These are phyloP conservation scores for Hydrolagus colliei DNA, from an alignment of 2,797 vertebrate genomes.

Conservation along the genomic window DNA sequence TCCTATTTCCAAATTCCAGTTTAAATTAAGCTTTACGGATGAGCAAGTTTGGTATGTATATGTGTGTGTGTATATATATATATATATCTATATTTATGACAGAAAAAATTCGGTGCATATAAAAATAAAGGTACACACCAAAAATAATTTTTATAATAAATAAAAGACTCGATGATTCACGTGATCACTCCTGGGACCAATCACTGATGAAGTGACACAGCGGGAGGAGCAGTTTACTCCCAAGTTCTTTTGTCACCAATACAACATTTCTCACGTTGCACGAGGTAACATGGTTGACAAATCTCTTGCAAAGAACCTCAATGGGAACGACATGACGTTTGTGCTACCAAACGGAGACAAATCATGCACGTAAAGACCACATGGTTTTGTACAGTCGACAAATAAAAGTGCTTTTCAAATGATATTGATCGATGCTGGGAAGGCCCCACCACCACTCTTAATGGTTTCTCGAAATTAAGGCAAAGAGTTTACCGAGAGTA, in stretches of 20 bases:
- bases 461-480: slow-evolving; percentile 59
- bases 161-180: background rate
- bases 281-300: slow-evolving; percentile 7
- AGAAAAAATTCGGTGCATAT: slow-evolving; percentile 1
- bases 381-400: slow-evolving; percentile 11
- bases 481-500: slow-evolving; percentile 58
- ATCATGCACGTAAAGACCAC: background rate
- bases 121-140: slow-evolving; percentile 23
- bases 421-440: background rate
- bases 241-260: background rate
- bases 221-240: background rate
- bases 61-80: too few relatives aligned
- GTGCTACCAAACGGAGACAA: slow-evolving; percentile 2
- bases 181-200: background rate
- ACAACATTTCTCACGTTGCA: slow-evolving; percentile 1
- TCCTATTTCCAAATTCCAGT: background rate
- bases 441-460: background rate
- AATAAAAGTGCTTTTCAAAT: slow-evolving; percentile 6
- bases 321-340: background rate
- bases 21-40: background rate
- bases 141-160: background rate
- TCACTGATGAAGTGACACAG: background rate
- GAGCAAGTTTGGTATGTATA: too few relatives aligned
- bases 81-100: background rate
- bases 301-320: background rate